Base-by-base conservation (phyloP, 2,113 vertebrate genomes). In the Aphelocoma coerulescens region DNA sequence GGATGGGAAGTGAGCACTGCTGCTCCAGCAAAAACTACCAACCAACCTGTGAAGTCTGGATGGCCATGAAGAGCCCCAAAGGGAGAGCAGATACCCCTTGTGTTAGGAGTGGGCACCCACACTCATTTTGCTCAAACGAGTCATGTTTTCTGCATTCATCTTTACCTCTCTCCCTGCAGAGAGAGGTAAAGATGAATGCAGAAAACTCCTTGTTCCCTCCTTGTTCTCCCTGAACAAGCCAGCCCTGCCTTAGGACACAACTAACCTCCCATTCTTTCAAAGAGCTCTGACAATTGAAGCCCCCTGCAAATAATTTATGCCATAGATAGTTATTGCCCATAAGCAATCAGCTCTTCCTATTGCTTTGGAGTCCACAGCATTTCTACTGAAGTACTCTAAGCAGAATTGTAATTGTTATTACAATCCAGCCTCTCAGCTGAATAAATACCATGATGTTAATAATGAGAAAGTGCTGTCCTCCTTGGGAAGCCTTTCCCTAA, bases 341-440 rank as follows among this genome's bases (percentile, higher is more conserved):
- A 90, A 91, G 57, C 66, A 87, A 78, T 72, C 21, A 66, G 52
- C 43, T 83, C 46, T 85, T 85, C 61, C 55, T 86, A 44, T n/a
- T 76, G 63, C 48, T 90, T 93, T 54, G 39, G 26, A 81, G 48
- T 26, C 2, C 0, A 88, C 35, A 80, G 22, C 39, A 85, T 83
- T 91, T 91, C 74, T 83, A 23, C 55, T 74, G 12, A 83, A 85
- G 52, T 43, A 55, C 82, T 85, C 57, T 52, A 81, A 79, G 69
- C 27, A 37, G 33, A 49, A 49, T 26, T 49, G 48, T 49, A 49
- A 49, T 49, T 49, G 48, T 89, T 92, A 63, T 59, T 65, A 59
- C 72, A 91, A 72, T n/a, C 23, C 43, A 85, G 44, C 39, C 62
- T 88, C 92, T 92, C 66, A 91, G 65, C 27, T 89, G 67, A 90